Percentiles rank a stretch among this genome's conserved stretches.
These are phyloP conservation scores for Lithophane ornitopus DNA, from an alignment of 2,888 invertebrate species.

Conservation along the genomic window DNA sequence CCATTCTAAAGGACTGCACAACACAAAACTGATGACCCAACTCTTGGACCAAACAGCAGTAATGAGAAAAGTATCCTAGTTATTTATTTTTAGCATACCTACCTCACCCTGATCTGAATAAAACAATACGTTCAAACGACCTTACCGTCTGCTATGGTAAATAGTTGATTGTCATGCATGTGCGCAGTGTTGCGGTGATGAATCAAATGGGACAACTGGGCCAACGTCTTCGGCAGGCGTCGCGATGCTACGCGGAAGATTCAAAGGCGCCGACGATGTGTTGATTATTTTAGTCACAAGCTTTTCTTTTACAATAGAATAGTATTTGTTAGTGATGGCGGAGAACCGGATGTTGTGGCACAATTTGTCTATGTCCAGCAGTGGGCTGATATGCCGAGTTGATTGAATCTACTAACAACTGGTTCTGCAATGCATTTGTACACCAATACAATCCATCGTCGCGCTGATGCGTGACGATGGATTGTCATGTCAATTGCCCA, in stretches of 20 bases:
- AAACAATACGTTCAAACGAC: constrained; percentile 21
- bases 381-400: too few species aligned
- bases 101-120: constrained; percentile 28
- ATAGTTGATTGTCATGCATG: constrained; percentile 58
- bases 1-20: not conserved
- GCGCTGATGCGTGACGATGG: too few species aligned
- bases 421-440: too few species aligned
- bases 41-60: not conserved
- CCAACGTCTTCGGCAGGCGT: constrained; percentile 1
- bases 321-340: not conserved
- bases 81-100: constrained; percentile 14
- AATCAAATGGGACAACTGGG: constrained; percentile 57
- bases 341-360: too few species aligned
- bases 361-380: too few species aligned
- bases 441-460: too few species aligned
- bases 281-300: constrained; percentile 29
- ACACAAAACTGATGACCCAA: not conserved
- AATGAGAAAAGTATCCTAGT: not conserved
- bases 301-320: not conserved
- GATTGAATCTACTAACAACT: too few species aligned
- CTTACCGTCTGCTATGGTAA: constrained; percentile 51
- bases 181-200: constrained; percentile 11
- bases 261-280: constrained; percentile 17
- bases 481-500: too few species aligned
- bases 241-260: constrained; percentile 53